A percentile compares a stretch with the other conserved stretches of the same genome.
phyloP scores from a whole-genome alignment of 2,113 vertebrate genomes.

The Natator depressus region DNA sequence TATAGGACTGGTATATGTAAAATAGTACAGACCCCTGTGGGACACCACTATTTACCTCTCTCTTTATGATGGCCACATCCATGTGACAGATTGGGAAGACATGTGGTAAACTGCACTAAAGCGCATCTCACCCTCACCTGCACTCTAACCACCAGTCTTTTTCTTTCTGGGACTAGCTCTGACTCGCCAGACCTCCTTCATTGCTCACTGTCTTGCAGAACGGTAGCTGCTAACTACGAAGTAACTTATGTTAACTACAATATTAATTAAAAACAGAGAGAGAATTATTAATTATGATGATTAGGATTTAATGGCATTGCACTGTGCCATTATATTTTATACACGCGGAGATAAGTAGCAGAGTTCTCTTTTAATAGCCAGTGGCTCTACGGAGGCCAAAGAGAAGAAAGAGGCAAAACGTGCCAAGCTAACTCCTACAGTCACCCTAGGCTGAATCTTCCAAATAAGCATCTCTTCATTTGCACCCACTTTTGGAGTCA shows the following conservation, averaged over 20 bases:
- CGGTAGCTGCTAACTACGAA: neutral
- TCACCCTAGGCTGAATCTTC: neutral
- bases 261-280: neutral
- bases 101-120: accelerated
- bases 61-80: accelerated
- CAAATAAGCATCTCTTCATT: neutral
- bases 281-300: neutral
- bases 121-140: neutral
- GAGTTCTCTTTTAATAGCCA: neutral
- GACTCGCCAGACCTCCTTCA: too few species aligned
- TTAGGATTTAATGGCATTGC: neutral
- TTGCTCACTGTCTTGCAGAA: neutral
- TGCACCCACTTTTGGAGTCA: neutral
- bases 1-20: too few species aligned
- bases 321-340: neutral
- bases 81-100: accelerated
- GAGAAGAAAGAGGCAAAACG: neutral
- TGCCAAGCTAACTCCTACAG: neutral
- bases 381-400: neutral
- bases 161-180: accelerated
- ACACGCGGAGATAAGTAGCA: neutral
- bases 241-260: neutral
- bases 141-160: accelerated
- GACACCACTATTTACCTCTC: too few species aligned
- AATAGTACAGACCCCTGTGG: too few species aligned